These are phyloP conservation scores for Empis livida DNA, from an alignment of 2,888 invertebrate species.

Conservation along the genomic window DNA sequence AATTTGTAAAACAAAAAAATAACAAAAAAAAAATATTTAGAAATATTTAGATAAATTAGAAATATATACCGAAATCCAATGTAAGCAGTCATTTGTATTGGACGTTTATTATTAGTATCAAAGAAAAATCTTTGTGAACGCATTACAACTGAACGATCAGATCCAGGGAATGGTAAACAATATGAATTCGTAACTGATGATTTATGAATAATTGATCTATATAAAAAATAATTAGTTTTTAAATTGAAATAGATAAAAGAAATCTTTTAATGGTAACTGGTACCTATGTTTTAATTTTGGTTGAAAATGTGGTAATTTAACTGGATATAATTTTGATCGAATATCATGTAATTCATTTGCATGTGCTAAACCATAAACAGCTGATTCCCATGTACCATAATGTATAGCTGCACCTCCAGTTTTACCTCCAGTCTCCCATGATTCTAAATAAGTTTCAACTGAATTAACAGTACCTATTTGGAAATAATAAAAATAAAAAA, in stretches of 20 bases:
- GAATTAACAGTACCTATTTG: conserved; percentile 53
- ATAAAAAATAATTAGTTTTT: conserved; percentile 7
- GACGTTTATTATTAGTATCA: conserved; percentile 53
- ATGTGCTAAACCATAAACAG: conserved; percentile 62
- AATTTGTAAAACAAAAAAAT: not conserved
- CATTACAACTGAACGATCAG: conserved; percentile 70
- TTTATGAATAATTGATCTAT: conserved; percentile 41
- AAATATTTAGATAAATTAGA: too few relatives aligned
- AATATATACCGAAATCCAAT: conserved; percentile 40
- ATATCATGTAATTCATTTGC: conserved; percentile 48
- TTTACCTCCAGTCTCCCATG: conserved; percentile 24
- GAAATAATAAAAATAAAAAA: conserved; percentile 24
- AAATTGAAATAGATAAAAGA: conserved; percentile 25
- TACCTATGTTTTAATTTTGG: conserved; percentile 44
- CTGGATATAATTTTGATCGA: conserved; percentile 53
- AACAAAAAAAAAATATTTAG: conserved; percentile 11
- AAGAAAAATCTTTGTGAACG: conserved; percentile 68
- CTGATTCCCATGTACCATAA: conserved; percentile 83
- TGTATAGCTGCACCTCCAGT: conserved; percentile 45
- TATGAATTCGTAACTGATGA: conserved; percentile 38
- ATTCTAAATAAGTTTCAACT: conserved; percentile 54
- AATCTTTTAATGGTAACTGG: not conserved
- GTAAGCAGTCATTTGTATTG: conserved; percentile 69
- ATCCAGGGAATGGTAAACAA: conserved; percentile 68
- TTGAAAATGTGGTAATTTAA: conserved; percentile 45